Evolutionary conservation across 2,113 vertebrate genomes (phyloP).

Genomic region (Otolemur garnettii): DNA sequence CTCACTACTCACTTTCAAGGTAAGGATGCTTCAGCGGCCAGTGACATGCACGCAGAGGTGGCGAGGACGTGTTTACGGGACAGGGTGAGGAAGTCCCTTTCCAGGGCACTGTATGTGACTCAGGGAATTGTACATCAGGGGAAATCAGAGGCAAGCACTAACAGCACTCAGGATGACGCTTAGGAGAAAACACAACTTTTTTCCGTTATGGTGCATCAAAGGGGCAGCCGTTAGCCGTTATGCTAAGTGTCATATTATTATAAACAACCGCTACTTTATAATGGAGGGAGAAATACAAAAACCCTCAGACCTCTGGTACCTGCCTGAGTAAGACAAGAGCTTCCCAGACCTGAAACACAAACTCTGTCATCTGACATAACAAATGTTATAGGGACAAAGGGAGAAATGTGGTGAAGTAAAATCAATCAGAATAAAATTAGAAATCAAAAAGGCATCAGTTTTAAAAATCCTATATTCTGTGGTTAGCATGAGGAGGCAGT

Average conservation of each 20-base stretch:
- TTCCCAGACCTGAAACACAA: conserved; percentile 50
- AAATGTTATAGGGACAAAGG: not conserved
- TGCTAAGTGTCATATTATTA: conserved; percentile 39
- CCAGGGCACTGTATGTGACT: accelerated
- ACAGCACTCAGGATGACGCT: not conserved
- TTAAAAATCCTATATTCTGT: not conserved
- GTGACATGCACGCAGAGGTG: accelerated
- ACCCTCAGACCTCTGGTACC: accelerated
- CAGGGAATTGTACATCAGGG: accelerated
- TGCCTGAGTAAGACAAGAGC: not conserved
- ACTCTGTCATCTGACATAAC: not conserved
- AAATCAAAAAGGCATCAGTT: not conserved
- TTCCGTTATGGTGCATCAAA: not conserved
- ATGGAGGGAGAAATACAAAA: conserved; percentile 34
- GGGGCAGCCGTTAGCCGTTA: not conserved
- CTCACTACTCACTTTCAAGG: accelerated
- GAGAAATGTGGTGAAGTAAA: not conserved
- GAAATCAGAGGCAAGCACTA: not conserved
- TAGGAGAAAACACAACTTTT: conserved; percentile 25
- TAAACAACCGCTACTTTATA: conserved; percentile 76
- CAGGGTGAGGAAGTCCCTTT: accelerated
- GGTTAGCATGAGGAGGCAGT: not conserved
- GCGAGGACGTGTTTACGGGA: accelerated
- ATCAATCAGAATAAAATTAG: conserved; percentile 4
- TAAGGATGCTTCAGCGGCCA: accelerated